Evolutionary conservation across 2,888 invertebrate species (phyloP).

Genomic region (Leptopilina syphax): DNA sequence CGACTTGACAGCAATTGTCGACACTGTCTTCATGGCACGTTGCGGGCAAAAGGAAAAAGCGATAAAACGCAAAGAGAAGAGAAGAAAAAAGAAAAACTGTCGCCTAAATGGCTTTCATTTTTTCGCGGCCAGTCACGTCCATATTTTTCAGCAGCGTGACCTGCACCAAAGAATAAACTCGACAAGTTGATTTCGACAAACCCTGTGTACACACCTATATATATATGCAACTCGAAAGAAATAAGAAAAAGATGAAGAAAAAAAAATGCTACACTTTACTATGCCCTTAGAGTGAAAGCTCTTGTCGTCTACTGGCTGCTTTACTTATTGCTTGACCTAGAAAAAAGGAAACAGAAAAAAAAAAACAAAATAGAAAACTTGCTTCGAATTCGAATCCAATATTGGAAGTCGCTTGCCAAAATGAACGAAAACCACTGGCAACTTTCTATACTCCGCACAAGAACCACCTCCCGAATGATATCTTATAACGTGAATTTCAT

Average conservation of each 20-base stretch:
- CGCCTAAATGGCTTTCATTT: conserved; percentile 52
- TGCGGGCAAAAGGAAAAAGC: conserved; percentile 44
- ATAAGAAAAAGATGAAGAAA: background rate
- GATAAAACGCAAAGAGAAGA: conserved; percentile 46
- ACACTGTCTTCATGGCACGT: conserved; percentile 44
- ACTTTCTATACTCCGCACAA: background rate
- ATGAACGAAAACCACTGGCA: background rate
- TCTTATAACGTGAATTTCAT: background rate
- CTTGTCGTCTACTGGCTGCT: conserved; percentile 17
- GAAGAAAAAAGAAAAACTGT: conserved; percentile 37
- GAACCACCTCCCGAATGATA: background rate
- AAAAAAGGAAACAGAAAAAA: too few relatives aligned
- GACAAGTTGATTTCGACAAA: conserved; percentile 35
- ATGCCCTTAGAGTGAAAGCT: conserved; percentile 20
- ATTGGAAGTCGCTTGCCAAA: conserved; percentile 34
- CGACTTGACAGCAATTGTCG: conserved; percentile 52
- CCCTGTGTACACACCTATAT: background rate
- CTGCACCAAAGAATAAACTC: conserved; percentile 51
- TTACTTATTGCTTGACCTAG: conserved; percentile 27
- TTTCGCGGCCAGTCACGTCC: conserved; percentile 56
- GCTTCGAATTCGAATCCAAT: conserved; percentile 25
- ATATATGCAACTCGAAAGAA: too few relatives aligned
- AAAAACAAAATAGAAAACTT: conserved; percentile 11
- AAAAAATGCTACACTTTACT: background rate
- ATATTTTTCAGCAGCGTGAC: conserved; percentile 53